A percentile compares a stretch with the other conserved stretches of the same genome.
Conservation (phyloP, 1,140 invertebrate genomes). For the Drosophila lacteicornis region DNA sequence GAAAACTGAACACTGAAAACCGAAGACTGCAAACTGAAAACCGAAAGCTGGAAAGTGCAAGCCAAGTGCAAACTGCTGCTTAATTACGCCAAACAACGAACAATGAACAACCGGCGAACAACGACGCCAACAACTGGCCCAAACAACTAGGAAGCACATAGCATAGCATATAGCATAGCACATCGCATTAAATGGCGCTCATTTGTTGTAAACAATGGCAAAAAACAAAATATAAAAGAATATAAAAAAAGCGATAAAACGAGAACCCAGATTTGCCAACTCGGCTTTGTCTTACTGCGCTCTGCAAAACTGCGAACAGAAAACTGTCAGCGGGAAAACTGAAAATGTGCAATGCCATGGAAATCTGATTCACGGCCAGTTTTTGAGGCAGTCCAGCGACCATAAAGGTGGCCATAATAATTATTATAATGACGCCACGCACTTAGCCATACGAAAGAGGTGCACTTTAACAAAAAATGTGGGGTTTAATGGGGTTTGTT, state of each 20-base stretch:
- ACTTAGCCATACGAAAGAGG: slow-evolving; percentile 14
- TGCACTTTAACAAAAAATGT: slow-evolving; percentile 1
- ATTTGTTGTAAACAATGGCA: slow-evolving; percentile 48
- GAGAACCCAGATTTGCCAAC: slow-evolving; percentile 52
- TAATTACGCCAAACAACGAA: slow-evolving; percentile 67
- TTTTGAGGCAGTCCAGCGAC: slow-evolving; percentile 53
- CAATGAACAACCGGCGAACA: slow-evolving; percentile 51
- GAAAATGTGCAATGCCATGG: slow-evolving; percentile 80
- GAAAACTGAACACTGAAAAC: slow-evolving; percentile 17
- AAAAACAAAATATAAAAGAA: slow-evolving; percentile 1
- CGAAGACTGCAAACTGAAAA: slow-evolving; percentile 16
- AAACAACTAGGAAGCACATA: slow-evolving; percentile 60
- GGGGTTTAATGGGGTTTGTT: not conserved
- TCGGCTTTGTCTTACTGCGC: slow-evolving; percentile 38
- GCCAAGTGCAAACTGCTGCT: slow-evolving; percentile 54
- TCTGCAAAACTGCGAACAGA: slow-evolving; percentile 56
- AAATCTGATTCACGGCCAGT: slow-evolving; percentile 81
- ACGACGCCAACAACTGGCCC: slow-evolving; percentile 22
- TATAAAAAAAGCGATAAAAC: slow-evolving; percentile 13
- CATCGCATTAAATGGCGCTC: slow-evolving; percentile 71
- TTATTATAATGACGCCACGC: slow-evolving; percentile 26
- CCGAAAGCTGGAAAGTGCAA: slow-evolving; percentile 60
- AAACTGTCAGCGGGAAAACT: slow-evolving; percentile 49
- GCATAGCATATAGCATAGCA: slow-evolving; percentile 38
- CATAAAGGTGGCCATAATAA: slow-evolving; percentile 60